Conservation (phyloP, 2,797 vertebrate species). For the Sciurus vulgaris region DNA sequence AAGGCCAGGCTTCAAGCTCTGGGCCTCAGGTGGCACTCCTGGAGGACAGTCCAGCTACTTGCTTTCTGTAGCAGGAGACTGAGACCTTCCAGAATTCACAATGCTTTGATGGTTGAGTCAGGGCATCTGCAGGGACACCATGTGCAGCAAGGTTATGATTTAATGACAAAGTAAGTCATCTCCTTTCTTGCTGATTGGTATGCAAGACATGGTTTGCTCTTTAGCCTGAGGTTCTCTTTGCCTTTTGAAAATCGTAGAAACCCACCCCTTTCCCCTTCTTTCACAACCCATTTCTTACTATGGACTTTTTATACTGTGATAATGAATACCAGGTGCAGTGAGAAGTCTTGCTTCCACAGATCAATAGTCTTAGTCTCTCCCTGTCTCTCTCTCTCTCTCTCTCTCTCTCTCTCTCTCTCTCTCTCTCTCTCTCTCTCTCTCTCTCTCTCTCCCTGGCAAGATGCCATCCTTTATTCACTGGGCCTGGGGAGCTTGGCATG, state of each 20-base stretch:
- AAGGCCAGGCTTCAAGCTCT: not conserved
- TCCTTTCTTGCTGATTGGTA: not conserved
- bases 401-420: not conserved
- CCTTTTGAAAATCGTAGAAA: not conserved
- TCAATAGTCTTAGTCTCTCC: not conserved
- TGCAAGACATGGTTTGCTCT: not conserved
- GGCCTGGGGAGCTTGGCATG: not conserved
- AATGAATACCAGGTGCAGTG: not conserved
- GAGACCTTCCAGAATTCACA: not conserved
- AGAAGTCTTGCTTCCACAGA: not conserved
- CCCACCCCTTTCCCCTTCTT: not conserved
- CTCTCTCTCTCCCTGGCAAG: not conserved
- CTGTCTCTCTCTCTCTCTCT: not conserved
- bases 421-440: not conserved
- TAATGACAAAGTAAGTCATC: not conserved
- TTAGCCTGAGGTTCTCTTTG: not conserved
- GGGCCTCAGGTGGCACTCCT: not conserved
- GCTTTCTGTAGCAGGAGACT: not conserved
- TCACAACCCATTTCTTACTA: not conserved
- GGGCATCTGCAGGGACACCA: not conserved
- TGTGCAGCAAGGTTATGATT: not conserved
- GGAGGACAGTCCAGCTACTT: not conserved
- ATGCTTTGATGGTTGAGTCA: fast-evolving
- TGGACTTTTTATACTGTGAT: not conserved
- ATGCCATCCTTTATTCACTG: not conserved